phyloP scores from a whole-genome alignment of 2,113 vertebrate species.

The Myodes glareolus region DNA sequence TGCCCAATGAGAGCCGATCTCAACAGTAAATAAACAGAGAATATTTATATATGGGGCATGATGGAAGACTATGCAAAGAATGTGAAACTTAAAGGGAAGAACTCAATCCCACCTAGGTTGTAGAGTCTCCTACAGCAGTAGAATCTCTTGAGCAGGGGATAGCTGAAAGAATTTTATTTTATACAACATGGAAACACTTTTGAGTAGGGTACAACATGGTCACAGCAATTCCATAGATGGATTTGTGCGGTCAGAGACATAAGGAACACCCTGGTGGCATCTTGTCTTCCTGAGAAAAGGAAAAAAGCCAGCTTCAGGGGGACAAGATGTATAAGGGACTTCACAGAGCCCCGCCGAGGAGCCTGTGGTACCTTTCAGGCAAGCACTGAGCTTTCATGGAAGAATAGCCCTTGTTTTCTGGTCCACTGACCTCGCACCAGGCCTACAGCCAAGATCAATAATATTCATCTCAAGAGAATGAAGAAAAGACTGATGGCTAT shows the following conservation, averaged over 20 bases:
- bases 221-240: neutral
- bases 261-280: neutral
- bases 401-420: neutral
- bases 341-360: constrained; percentile 24
- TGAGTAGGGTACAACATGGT: neutral
- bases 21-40: neutral
- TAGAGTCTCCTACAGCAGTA: neutral
- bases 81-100: neutral
- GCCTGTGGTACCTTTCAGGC: constrained; percentile 21
- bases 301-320: neutral
- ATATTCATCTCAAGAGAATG: neutral
- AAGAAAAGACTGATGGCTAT: neutral
- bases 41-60: neutral
- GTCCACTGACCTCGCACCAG: constrained; percentile 32
- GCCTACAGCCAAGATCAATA: neutral
- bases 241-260: neutral
- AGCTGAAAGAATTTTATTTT: neutral
- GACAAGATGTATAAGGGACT: constrained; percentile 49
- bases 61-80: neutral
- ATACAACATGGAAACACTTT: no score
- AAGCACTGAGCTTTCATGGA: constrained; percentile 44
- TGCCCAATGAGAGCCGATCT: neutral
- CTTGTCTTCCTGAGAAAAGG: neutral
- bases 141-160: neutral
- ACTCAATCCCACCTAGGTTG: neutral